These are phyloP conservation scores for Bombyx mandarina DNA, from an alignment of 1,140 invertebrate genomes.

Conservation along the genomic window DNA sequence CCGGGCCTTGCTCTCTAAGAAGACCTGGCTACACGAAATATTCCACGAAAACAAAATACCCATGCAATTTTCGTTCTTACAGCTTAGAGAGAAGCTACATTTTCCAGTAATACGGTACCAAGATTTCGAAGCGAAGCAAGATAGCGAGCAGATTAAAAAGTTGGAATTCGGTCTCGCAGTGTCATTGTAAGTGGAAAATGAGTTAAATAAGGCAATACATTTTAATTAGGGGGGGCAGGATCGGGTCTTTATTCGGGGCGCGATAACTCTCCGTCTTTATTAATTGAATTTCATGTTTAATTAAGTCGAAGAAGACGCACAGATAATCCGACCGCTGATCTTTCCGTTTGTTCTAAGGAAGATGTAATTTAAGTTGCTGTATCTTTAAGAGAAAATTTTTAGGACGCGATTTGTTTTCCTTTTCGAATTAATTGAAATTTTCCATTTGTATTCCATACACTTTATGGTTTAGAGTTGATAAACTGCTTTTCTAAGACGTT, in stretches of 20 bases:
- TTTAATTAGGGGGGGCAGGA: constrained; percentile 68
- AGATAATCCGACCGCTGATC: constrained; percentile 50
- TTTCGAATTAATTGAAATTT: no score
- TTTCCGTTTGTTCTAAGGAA: constrained; percentile 23
- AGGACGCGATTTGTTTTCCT: no score
- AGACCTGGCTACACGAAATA: constrained; percentile 48
- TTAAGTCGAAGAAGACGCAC: constrained; percentile 48
- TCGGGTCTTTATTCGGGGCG: constrained; percentile 62
- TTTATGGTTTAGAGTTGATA: no score
- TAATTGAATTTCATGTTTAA: constrained; percentile 71
- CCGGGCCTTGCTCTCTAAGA: constrained; percentile 18
- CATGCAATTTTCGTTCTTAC: constrained; percentile 21
- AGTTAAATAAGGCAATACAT: constrained; percentile 71
- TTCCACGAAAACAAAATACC: constrained; percentile 19
- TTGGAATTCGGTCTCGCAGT: constrained; percentile 59
- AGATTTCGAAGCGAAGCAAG: constrained; percentile 47
- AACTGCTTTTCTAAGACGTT: no score
- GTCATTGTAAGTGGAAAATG: constrained; percentile 70
- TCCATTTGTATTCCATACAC: no score
- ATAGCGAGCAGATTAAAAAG: constrained; percentile 63
- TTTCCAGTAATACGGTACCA: constrained; percentile 6
- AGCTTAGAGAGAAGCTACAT: constrained; percentile 1
- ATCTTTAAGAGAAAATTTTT: no score
- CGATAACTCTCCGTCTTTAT: constrained; percentile 57
- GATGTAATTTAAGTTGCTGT: no score